phyloP scores from a whole-genome alignment of 2,888 invertebrate genomes.

The Tetheella fluctuosa region DNA sequence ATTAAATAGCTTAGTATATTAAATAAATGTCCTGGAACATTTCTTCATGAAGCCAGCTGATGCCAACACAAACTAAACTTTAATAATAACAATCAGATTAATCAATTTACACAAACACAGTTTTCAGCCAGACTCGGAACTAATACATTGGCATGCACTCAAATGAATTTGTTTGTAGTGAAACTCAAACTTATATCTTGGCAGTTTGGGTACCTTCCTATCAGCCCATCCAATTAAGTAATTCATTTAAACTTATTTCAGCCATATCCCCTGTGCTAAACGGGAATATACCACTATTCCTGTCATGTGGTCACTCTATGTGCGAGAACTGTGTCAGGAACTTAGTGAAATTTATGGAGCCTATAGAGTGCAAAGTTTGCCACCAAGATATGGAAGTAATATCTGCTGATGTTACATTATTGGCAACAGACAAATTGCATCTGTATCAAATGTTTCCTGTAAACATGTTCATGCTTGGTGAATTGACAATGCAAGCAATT shows the following conservation, averaged over 20 bases:
- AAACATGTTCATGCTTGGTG: constrained; percentile 68
- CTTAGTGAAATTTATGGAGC: constrained; percentile 63
- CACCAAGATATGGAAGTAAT: constrained; percentile 54
- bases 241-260: constrained; percentile 22
- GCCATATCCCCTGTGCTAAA: constrained; percentile 44
- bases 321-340: constrained; percentile 86
- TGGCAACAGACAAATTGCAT: constrained; percentile 48
- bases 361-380: constrained; percentile 80
- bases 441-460: constrained; percentile 65
- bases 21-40: too few relatives aligned
- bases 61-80: too few relatives aligned
- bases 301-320: constrained; percentile 87
- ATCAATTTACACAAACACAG: too few relatives aligned
- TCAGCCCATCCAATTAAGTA: too few relatives aligned
- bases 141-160: too few relatives aligned
- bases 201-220: too few relatives aligned
- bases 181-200: too few relatives aligned
- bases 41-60: too few relatives aligned
- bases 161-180: too few relatives aligned
- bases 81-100: too few relatives aligned
- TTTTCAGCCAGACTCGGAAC: too few relatives aligned
- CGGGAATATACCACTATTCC: constrained; percentile 81
- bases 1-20: too few relatives aligned
- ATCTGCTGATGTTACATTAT: constrained; percentile 36
- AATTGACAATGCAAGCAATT: constrained; percentile 54